Evolutionary conservation across 1,140 invertebrate genomes (phyloP), one percentile per base, ranked within the genome.

Genomic region (Tigriopus japonicus): DNA sequence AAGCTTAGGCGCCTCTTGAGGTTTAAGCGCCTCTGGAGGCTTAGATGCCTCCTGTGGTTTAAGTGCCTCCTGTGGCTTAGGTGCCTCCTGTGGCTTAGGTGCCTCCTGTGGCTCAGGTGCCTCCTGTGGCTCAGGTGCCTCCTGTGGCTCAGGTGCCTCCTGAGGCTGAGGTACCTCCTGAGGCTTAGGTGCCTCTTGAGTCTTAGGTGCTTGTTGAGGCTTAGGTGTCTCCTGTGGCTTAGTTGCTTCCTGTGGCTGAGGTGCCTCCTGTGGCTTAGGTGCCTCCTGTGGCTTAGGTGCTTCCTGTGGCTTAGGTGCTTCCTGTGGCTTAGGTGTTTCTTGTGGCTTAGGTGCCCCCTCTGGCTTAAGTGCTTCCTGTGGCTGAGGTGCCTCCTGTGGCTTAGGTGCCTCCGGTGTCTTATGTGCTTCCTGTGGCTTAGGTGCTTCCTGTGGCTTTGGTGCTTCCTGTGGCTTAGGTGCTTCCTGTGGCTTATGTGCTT

Each of bases 401-500:
- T 69, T 66, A 43, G 66, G 67, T 67, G 68, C 67, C 55, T 69
- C 69, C 60, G 67, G 56, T 67, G 68, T 66, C 59, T 64, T 59
- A 63, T 69, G 67, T 24, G 64, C 60, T 56, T 35, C 63, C 64
- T 13, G 42, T 53, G 13, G 63, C 71, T 71, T 63, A 62, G 65
- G 61, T 67, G 63, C 6, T 63, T 63, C 19, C 68, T 62, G 52
- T 41, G 65, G 68, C 62, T 21, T 24, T 5, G 28, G 28, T 3
- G 59, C 66, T 55, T 66, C 59, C 35, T 62, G 45, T 19, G 65
- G 52, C 59, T 69, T 65, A 63, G 65, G 70, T 62, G 3, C 66
- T 63, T 58, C 66, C 66, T 59, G 66, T 60, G 52, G 73, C 62
- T 66, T 73, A 68, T 17, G 67, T 71, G 69, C 73, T 72, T 68